Percentiles rank a stretch among this genome's conserved stretches.
Conservation (phyloP, 2,797 vertebrate species). For the Aldrovandia affinis region DNA sequence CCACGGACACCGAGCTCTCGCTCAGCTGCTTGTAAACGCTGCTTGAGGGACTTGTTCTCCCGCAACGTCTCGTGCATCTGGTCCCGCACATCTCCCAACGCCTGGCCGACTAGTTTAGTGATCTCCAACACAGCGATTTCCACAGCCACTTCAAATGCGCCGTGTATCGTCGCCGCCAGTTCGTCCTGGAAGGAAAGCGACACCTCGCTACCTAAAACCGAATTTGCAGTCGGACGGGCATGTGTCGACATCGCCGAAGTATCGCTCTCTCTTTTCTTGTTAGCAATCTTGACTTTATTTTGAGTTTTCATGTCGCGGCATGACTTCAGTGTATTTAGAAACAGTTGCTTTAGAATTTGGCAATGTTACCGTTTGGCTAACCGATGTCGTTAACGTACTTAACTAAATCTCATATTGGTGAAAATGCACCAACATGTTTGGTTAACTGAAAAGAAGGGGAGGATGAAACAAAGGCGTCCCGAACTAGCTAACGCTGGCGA, state of each 20-base stretch:
- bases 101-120: conserved; percentile 58
- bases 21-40: conserved; percentile 59
- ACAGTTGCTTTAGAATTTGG: not conserved
- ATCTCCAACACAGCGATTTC: conserved; percentile 70
- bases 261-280: not conserved
- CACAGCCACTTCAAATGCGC: conserved; percentile 70
- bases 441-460: not conserved
- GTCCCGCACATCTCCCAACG: conserved; percentile 53
- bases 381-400: no score
- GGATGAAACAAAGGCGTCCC: not conserved
- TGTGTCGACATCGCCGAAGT: conserved; percentile 15
- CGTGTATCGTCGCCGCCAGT: conserved; percentile 65
- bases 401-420: not conserved
- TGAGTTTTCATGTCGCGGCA: conserved; percentile 30
- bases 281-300: not conserved
- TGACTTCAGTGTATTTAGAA: not conserved
- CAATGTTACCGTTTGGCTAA: not conserved
- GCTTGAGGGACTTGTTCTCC: conserved; percentile 66
- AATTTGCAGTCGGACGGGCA: not conserved
- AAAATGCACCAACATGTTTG: not conserved
- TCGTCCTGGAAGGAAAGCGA: conserved; percentile 62
- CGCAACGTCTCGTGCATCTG: conserved; percentile 58
- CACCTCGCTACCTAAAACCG: conserved; percentile 34
- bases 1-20: conserved; percentile 44
- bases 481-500: not conserved